phyloP scores from a whole-genome alignment of 2,113 vertebrate genomes.

The Kobus ellipsiprymnus region DNA sequence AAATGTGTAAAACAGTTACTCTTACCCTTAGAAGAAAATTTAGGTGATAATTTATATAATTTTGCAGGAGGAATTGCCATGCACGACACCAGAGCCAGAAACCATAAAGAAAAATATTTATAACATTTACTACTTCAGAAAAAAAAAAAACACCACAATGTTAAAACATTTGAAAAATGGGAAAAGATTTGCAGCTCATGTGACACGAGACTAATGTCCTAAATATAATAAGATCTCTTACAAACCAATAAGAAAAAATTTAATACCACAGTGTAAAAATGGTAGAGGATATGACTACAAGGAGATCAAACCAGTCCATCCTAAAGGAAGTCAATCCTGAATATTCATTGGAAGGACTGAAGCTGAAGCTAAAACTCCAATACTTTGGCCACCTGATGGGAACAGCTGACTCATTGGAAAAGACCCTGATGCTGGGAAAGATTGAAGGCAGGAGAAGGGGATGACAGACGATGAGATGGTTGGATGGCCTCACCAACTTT shows the following conservation, averaged over 20 bases:
- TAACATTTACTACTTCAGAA: neutral
- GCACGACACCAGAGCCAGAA: neutral
- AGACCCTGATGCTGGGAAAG: neutral
- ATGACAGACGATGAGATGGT: neutral
- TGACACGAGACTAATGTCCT: neutral
- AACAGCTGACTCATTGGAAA: neutral
- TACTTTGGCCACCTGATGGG: neutral
- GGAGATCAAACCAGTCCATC: neutral
- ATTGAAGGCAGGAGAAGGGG: neutral
- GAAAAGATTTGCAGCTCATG: neutral
- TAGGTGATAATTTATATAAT: slow-evolving; percentile 28
- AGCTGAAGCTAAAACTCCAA: neutral
- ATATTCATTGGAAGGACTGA: neutral
- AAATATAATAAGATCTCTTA: slow-evolving; percentile 7
- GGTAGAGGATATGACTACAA: neutral
- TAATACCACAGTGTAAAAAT: neutral
- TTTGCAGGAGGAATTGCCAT: slow-evolving; percentile 31
- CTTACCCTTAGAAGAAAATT: slow-evolving; percentile 25
- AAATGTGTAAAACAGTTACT: slow-evolving; percentile 12
- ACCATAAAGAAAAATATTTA: slow-evolving; percentile 23
- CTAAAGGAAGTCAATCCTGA: neutral
- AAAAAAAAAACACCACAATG: neutral
- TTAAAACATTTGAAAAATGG: neutral
- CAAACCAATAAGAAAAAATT: slow-evolving; percentile 8
- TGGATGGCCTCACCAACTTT: neutral